Conservation (phyloP, 2,888 invertebrate genomes). For the Stenurella melanura region DNA sequence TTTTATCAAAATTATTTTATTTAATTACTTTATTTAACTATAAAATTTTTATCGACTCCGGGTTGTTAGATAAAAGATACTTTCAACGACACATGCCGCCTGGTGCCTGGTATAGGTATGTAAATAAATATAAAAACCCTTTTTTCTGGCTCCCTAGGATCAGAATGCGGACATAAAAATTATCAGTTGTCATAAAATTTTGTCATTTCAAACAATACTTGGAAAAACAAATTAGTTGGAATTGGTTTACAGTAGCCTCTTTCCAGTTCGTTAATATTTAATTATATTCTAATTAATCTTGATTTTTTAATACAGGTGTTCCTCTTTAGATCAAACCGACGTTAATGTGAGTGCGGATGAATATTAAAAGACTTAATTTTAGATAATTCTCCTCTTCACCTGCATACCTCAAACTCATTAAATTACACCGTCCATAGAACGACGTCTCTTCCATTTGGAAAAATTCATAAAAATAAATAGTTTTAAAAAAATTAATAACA, state of each 20-base stretch:
- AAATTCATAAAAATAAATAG: too few species aligned
- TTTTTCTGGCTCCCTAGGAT: not conserved
- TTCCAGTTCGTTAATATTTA: conserved; percentile 19
- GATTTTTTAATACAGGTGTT: conserved; percentile 19
- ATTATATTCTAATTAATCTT: conserved; percentile 26
- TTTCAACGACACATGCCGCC: not conserved
- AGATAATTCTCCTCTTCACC: conserved; percentile 7
- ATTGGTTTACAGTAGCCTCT: conserved; percentile 16
- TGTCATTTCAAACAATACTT: conserved; percentile 10
- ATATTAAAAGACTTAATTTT: not conserved
- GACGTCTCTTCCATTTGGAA: not conserved
- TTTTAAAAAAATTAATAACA: too few species aligned
- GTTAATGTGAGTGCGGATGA: not conserved
- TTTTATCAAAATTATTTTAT: not conserved
- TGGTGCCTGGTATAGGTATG: not conserved
- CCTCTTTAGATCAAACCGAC: not conserved
- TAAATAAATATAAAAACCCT: not conserved
- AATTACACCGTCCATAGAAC: not conserved
- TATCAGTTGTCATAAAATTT: conserved; percentile 17
- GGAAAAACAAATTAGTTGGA: conserved; percentile 28
- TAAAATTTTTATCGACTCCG: not conserved
- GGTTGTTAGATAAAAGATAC: not conserved
- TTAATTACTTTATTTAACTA: not conserved
- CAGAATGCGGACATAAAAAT: conserved; percentile 17
- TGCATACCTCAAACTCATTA: not conserved